Evolutionary conservation across 2,113 vertebrate species (phyloP).

Genomic region (Kobus ellipsiprymnus): DNA sequence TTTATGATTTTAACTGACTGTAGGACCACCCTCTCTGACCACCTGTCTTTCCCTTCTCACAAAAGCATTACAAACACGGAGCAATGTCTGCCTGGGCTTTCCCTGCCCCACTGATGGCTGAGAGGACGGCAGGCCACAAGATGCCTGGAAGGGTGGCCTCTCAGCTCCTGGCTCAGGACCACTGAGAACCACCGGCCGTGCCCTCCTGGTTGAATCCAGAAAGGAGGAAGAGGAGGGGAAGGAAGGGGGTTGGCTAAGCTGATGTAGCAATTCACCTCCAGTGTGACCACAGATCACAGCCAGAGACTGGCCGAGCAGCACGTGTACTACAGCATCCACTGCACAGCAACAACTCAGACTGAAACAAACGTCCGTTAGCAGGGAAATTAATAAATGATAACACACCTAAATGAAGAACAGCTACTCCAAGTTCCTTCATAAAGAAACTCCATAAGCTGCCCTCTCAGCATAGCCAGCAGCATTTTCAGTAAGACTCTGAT

Average conservation of each 20-base stretch:
- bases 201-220: too few relatives aligned
- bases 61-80: not conserved
- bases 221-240: fast-evolving
- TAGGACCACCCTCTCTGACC: too few relatives aligned
- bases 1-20: fast-evolving
- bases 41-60: not conserved
- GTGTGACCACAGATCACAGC: not conserved
- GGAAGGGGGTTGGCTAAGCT: fast-evolving
- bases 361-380: not conserved
- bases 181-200: fast-evolving
- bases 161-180: not conserved
- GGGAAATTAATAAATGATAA: not conserved
- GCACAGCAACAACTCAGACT: too few relatives aligned
- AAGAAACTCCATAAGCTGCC: not conserved
- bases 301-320: not conserved
- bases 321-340: too few relatives aligned
- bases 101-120: not conserved
- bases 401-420: not conserved
- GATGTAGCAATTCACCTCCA: not conserved
- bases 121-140: not conserved
- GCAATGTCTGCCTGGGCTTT: not conserved
- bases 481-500: not conserved
- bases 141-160: not conserved
- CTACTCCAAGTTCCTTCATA: not conserved
- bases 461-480: not conserved